Percentiles rank a stretch among this genome's conserved stretches.
Evolutionary conservation across 2,113 vertebrate genomes (phyloP).

Genomic region (Excalfactoria chinensis): DNA sequence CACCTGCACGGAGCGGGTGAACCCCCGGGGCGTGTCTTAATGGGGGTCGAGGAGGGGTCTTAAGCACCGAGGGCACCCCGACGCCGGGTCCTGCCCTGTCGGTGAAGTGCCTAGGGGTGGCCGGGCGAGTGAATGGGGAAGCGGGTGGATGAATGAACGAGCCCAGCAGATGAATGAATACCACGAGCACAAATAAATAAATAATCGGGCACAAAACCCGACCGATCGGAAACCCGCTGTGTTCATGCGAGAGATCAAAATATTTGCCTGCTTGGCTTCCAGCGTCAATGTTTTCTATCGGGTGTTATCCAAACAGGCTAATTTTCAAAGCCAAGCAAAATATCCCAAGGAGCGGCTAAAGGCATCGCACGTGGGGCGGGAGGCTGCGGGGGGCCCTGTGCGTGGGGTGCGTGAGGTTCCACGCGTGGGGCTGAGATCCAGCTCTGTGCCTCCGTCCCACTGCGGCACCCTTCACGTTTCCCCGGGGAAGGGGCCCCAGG

Average conservation of each 20-base stretch:
- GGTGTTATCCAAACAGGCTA: slow-evolving; percentile 48
- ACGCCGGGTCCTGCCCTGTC: background rate
- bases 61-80: background rate
- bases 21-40: background rate
- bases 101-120: background rate
- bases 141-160: background rate
- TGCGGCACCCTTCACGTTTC: fast-evolving
- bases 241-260: slow-evolving; percentile 65
- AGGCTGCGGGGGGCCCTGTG: background rate
- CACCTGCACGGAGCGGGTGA: background rate
- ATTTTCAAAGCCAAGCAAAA: slow-evolving; percentile 61
- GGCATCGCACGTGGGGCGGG: background rate
- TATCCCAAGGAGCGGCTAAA: background rate
- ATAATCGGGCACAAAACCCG: slow-evolving; percentile 32
- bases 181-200: slow-evolving; percentile 46
- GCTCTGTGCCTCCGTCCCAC: background rate
- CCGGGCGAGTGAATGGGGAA: slow-evolving; percentile 13
- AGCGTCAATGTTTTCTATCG: slow-evolving; percentile 55
- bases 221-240: slow-evolving; percentile 51
- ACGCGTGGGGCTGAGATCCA: background rate
- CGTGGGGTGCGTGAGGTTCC: background rate
- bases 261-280: slow-evolving; percentile 65
- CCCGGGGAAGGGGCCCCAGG: background rate
- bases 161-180: slow-evolving; percentile 26
- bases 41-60: background rate